phyloP scores from a whole-genome alignment of 2,113 vertebrate species.

The Atractosteus spatula region DNA sequence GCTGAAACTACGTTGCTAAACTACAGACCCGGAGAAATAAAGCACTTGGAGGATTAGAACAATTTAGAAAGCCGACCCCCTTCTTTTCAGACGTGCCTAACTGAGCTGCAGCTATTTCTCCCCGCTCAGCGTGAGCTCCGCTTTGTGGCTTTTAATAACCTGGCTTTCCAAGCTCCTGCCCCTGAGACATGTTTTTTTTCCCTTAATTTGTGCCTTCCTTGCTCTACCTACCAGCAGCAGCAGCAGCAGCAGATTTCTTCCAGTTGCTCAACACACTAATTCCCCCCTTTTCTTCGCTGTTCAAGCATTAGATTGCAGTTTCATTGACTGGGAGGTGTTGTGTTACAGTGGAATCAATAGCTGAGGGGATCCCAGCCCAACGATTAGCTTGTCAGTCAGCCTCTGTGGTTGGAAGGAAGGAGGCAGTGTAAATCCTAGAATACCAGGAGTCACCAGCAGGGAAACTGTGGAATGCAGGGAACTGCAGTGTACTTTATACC shows the following conservation, averaged over 20 bases:
- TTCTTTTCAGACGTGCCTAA: slow-evolving; percentile 82
- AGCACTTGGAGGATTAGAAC: slow-evolving; percentile 85
- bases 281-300: slow-evolving; percentile 86
- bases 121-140: slow-evolving; percentile 82
- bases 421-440: slow-evolving; percentile 88
- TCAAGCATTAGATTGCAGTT: slow-evolving; percentile 96
- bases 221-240: slow-evolving; percentile 77
- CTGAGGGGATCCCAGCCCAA: slow-evolving; percentile 84
- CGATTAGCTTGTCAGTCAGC: slow-evolving; percentile 99
- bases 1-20: slow-evolving; percentile 78
- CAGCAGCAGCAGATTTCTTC: slow-evolving; percentile 79
- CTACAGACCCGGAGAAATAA: slow-evolving; percentile 88
- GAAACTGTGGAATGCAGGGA: slow-evolving; percentile 84
- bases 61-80: slow-evolving; percentile 81
- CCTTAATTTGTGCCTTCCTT: slow-evolving; percentile 68
- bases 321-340: slow-evolving; percentile 93
- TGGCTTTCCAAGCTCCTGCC: slow-evolving; percentile 83
- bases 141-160: slow-evolving; percentile 97
- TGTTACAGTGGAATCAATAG: slow-evolving; percentile 96
- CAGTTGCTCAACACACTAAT: slow-evolving; percentile 86
- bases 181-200: slow-evolving; percentile 79
- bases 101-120: slow-evolving; percentile 86
- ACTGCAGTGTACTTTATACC: slow-evolving; percentile 72
- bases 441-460: slow-evolving; percentile 88
- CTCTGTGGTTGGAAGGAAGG: slow-evolving; percentile 72